Conservation (phyloP, 2,797 vertebrate species). For the Spheniscus humboldti region DNA sequence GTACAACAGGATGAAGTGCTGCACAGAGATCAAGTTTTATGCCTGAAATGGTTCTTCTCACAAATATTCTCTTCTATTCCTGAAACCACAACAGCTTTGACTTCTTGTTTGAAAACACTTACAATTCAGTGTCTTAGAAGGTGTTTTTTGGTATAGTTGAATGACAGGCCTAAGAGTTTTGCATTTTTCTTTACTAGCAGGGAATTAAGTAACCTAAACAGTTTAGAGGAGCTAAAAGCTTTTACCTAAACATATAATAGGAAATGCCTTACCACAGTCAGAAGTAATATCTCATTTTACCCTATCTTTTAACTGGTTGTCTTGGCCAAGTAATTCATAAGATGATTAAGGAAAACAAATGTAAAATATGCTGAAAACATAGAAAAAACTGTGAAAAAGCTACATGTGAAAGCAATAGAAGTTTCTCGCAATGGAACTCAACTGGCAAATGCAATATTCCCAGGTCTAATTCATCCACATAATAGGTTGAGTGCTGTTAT, state of each 20-base stretch:
- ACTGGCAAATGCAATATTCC: neutral
- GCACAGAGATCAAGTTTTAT: neutral
- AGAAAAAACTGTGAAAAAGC: neutral
- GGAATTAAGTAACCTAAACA: neutral
- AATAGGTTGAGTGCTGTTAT: neutral
- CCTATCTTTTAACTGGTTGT: neutral
- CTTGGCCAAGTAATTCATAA: neutral
- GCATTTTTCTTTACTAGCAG: neutral
- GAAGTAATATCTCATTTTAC: neutral
- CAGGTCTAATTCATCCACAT: neutral
- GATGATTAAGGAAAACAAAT: neutral
- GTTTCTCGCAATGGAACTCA: neutral
- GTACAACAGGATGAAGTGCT: neutral
- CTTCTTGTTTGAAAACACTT: neutral
- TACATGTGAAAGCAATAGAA: neutral
- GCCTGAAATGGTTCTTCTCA: neutral
- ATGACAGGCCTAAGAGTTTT: neutral
- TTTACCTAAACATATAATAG: neutral
- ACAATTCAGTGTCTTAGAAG: neutral
- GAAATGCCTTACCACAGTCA: neutral
- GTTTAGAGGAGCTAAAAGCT: neutral
- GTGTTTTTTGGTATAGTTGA: neutral
- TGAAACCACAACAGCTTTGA: neutral
- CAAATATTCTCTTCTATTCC: neutral
- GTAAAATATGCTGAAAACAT: neutral